Evolutionary conservation across 2,888 invertebrate species (phyloP).

Genomic region (Linnaemya vulpina): DNA sequence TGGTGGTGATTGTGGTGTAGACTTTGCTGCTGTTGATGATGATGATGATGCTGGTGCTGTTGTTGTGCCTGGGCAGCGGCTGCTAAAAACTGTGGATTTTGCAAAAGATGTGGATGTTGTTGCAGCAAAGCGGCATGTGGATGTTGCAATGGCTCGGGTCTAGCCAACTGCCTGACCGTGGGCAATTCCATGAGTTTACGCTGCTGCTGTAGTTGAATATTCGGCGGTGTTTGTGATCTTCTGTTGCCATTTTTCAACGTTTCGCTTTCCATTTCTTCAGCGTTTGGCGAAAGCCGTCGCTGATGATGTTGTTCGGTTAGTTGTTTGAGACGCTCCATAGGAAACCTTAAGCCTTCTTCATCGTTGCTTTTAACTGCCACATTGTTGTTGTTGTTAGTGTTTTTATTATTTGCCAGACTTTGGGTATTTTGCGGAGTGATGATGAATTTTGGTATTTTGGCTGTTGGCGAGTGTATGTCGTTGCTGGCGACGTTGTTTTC

Average conservation of each 20-base stretch:
- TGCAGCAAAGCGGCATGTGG: constrained; percentile 79
- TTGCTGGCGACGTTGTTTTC: constrained; percentile 39
- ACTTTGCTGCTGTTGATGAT: constrained; percentile 72
- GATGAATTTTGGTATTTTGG: constrained; percentile 79
- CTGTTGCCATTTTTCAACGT: constrained; percentile 64
- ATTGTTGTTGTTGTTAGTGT: constrained; percentile 49
- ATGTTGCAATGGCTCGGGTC: constrained; percentile 81
- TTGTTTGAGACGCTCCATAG: constrained; percentile 82
- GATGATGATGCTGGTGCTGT: constrained; percentile 74
- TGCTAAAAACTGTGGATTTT: constrained; percentile 80
- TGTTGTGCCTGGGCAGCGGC: constrained; percentile 79
- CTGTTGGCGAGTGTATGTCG: constrained; percentile 71
- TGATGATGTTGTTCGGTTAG: constrained; percentile 81
- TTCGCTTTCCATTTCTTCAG: constrained; percentile 46
- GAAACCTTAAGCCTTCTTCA: constrained; percentile 79
- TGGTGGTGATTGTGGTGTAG: constrained; percentile 75
- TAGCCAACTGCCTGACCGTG: constrained; percentile 77
- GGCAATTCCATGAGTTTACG: constrained; percentile 79
- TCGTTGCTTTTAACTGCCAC: constrained; percentile 73
- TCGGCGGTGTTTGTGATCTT: constrained; percentile 64
- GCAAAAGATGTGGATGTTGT: constrained; percentile 80
- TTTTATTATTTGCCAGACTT: constrained; percentile 52
- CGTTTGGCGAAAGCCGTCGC: constrained; percentile 79
- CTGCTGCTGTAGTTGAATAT: constrained; percentile 65
- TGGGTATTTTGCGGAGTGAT: constrained; percentile 73